Base-by-base conservation (phyloP, 2,113 vertebrate species). In the Gorilla gorilla region DNA sequence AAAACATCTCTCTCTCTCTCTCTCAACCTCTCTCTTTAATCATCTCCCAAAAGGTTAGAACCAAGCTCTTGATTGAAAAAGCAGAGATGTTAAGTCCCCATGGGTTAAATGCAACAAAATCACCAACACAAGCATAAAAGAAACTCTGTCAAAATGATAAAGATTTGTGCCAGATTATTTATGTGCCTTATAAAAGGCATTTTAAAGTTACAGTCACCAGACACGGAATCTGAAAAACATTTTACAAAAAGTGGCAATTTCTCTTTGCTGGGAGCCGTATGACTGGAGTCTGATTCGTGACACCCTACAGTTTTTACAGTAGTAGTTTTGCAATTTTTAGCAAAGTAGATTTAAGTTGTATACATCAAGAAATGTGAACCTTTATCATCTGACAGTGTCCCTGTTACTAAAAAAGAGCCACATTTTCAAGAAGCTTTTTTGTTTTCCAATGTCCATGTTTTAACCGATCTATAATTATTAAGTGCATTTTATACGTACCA, bases 401-500 rank as follows among this genome's bases (percentile, higher is more conserved):
- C 84, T 96, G 94, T 93, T 59, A 96, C 75, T 72, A 70, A 50
- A 55, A 61, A 35, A 95, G 78, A 59, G 72, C 3, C 57, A 22
- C 32, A 82, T 48, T 96, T 97, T 81, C 22, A 78, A 93, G 83
- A 81, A 96, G 43, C 23, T 57, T 89, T 84, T 50, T 95, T 30
- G 38, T 88, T 81, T 97, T 94, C 57, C 35, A 86, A 38, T 50
- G 75, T 20, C 70, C 59, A 70, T 84, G 96, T 73, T 79, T 94
- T 93, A 94, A 95, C 32, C 35, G 6, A 59, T 52, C 70, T 90
- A 79, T 48, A 97, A 66, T 32, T 89, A n/a, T 14, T 48, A 97
- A 68, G 59, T 22, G 23, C 16, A 88, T 40, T 96, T 92, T 83
- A 68, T 59, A 99, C 99, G 99, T 98, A 99, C 99, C 99, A 96